Evolutionary conservation across 2,797 vertebrate species (phyloP), one percentile per base, ranked within the genome.

Genomic region (Pipistrellus pipistrellus): DNA sequence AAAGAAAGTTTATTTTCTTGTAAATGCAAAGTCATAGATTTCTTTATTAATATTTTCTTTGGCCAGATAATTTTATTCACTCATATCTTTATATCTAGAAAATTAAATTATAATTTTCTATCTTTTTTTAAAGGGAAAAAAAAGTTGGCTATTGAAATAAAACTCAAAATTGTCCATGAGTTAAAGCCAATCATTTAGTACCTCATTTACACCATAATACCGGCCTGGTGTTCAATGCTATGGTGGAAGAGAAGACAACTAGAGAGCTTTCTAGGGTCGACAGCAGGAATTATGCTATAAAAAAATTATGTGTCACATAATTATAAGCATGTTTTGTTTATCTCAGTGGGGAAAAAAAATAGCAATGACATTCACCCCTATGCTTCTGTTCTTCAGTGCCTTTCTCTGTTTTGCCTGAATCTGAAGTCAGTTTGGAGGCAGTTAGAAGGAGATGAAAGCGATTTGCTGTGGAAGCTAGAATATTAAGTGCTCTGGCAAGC

Each of bases 401-500:
- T 87, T 86, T 81, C 27, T 85, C 41, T 92, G 48, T 94, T 88
- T 90, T 88, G 69, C 57, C 35, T 18, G 77, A 46, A 85, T 92
- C 69, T 80, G 41, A 89, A 93, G 75, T 94, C 82, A 82, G 25
- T 82, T 78, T 94, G 62, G 90, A 94, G 85, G 62, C 32, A 14
- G 55, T 90, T 90, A 94, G 75, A 20, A 89, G 46, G 69, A 88
- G 87, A 93, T 92, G 93, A 96, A 89, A 94, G 83, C 8, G 11
- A 80, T 94, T 91, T 76, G 83, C 85, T 92, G 64, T 94, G 72
- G 93, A 77, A 88, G 89, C 85, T 91, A 55, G 85, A 95, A 81
- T 92, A 88, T 94, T 90, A 92, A 97, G 93, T 66, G 73, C 51
- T 92, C 86, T 97, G 95, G 90, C 93, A 90, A 55, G 73, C 81